Percentiles rank a stretch among this genome's conserved stretches.
Conservation (phyloP, 2,888 invertebrate species). For the Drosophila barbarae region DNA sequence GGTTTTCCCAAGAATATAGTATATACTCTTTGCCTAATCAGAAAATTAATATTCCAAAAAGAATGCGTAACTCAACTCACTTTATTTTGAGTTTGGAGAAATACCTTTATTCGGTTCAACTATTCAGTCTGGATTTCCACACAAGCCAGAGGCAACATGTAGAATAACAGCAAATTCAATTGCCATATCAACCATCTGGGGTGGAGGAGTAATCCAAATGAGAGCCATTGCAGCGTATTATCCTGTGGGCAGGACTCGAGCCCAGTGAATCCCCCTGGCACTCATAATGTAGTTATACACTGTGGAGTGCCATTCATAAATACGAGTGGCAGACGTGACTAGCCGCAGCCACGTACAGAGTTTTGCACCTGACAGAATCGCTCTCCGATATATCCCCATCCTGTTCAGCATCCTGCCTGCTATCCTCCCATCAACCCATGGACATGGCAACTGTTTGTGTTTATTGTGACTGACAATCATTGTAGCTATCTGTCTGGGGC, state of each 20-base stretch:
- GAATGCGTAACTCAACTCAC: not conserved
- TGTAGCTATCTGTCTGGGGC: conserved; percentile 24
- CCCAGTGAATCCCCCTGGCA: conserved; percentile 12
- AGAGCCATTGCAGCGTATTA: conserved; percentile 21
- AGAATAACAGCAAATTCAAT: conserved; percentile 9
- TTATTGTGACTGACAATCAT: conserved; percentile 40
- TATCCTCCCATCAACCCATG: not conserved
- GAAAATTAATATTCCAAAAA: not conserved
- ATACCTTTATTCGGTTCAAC: conserved; percentile 1
- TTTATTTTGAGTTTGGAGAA: not conserved
- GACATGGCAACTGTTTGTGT: conserved; percentile 25
- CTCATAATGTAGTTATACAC: conserved; percentile 13
- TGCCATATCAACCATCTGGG: conserved; percentile 14
- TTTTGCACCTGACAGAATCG: conserved; percentile 32
- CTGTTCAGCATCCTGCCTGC: not conserved
- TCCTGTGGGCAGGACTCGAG: conserved; percentile 28
- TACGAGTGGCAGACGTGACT: conserved; percentile 35
- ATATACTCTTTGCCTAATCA: not conserved
- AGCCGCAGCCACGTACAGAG: conserved; percentile 31
- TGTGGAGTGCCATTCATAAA: conserved; percentile 31
- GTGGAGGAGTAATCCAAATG: conserved; percentile 11
- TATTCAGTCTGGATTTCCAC: not conserved
- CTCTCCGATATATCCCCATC: conserved; percentile 14
- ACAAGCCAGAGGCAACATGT: not conserved
- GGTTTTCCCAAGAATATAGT: not conserved